Percentiles rank a stretch among this genome's conserved stretches.
phyloP scores from a whole-genome alignment of 2,888 invertebrate genomes.

The Allacma fusca region DNA sequence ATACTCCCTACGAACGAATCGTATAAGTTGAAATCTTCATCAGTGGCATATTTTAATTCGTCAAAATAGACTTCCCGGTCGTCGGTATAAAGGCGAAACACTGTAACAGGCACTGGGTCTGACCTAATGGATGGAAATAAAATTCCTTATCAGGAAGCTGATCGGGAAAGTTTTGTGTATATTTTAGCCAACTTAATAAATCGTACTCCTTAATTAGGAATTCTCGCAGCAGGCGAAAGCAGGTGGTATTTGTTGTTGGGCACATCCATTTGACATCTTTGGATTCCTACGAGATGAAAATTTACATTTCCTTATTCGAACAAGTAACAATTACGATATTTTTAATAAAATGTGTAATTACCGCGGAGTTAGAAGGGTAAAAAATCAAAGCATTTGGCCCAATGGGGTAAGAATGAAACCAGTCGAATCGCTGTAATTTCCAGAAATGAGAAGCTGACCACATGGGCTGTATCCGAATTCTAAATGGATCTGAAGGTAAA shows the following conservation, averaged over 20 bases:
- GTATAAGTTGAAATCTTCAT: neutral
- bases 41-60: neutral
- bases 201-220: neutral
- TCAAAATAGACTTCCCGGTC: neutral
- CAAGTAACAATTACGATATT: too few relatives aligned
- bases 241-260: neutral
- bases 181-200: neutral
- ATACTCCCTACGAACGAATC: neutral
- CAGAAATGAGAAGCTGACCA: neutral
- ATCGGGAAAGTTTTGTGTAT: too few relatives aligned
- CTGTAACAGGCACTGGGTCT: neutral
- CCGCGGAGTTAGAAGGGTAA: neutral
- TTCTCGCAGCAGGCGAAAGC: neutral
- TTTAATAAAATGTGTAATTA: neutral
- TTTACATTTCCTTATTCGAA: too few relatives aligned
- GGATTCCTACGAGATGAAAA: too few relatives aligned
- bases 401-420: neutral
- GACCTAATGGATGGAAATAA: too few relatives aligned
- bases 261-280: neutral
- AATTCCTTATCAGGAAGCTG: neutral
- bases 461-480: neutral
- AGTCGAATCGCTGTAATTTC: neutral
- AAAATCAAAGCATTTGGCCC: slow-evolving; percentile 22
- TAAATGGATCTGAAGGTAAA: neutral
- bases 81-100: neutral